Base-by-base conservation (phyloP, 2,888 invertebrate genomes). In the Cephus spinipes region DNA sequence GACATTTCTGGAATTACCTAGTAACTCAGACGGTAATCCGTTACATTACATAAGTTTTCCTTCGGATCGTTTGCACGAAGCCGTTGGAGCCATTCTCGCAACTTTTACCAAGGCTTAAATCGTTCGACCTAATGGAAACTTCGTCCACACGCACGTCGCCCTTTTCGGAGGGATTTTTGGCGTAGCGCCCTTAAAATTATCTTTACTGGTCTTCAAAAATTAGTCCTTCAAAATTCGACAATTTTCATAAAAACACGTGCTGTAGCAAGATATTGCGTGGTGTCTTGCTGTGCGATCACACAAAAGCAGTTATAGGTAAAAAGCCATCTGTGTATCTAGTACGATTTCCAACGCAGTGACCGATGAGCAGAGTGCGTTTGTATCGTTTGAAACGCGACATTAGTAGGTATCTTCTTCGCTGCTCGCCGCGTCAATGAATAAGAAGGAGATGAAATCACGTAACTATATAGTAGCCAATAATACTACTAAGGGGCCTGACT, bases 121-220 rank as follows among this genome's bases (percentile, higher is more conserved):
- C 15, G 15, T 40, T 15, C 1, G 40, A 15, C 15, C 40, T 15
- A 12, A 3, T 3, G 55, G 23, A 23, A 9, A 55, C 2, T 9
- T 23, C 9, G 15, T 9, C 23, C 23, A 55, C 55, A 15, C 6
- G 55, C 23, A 9, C 55, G 2, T 55, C 23, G 23, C 23, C 23
- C 15, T 55, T 23, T 55, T 71, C 71, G 31, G 71, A 32, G 73
- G 75, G 74, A 73, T 82, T 80, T 79, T 79, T 74, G 80, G 80
- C 76, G 23, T 6, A 23, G 55, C 4, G 23, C 2, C 23, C 55
- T 23, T 55, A 2, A 2, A 55, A 55, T 55, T 55, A 55, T 55
- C 55, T 9, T 23, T 9, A 55, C 55, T 55, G 23, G 23, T 23
- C 15, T 23, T 23, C 23, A 23, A 55, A 1, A 23, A 23, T 23